A percentile compares a stretch with the other conserved stretches of the same genome.
Conservation (phyloP, 2,113 vertebrate genomes). For the Lycaon pictus region DNA sequence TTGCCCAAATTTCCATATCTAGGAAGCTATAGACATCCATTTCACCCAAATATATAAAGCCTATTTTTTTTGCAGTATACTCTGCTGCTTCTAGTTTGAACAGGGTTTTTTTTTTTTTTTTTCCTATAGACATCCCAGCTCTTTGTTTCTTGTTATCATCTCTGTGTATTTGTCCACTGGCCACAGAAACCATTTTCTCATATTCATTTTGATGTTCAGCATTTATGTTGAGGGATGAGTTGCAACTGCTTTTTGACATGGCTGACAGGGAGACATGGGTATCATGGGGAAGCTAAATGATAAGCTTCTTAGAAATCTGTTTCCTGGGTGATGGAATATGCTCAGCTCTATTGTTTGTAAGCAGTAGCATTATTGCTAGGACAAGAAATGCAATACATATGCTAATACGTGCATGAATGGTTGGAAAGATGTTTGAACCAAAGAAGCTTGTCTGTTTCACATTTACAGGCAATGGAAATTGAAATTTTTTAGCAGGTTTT, state of each 20-base stretch:
- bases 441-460: slow-evolving; percentile 62
- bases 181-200: neutral
- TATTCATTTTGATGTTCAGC: neutral
- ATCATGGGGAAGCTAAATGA: neutral
- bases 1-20: neutral
- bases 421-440: slow-evolving; percentile 31
- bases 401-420: slow-evolving; percentile 55
- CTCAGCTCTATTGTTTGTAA: slow-evolving; percentile 54
- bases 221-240: neutral
- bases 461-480: slow-evolving; percentile 38
- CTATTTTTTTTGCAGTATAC: neutral
- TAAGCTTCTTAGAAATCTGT: slow-evolving; percentile 47
- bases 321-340: slow-evolving; percentile 8
- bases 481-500: slow-evolving; percentile 33
- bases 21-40: neutral
- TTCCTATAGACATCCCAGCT: neutral
- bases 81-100: neutral
- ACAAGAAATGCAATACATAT: slow-evolving; percentile 65
- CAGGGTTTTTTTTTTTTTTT: neutral
- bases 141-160: neutral
- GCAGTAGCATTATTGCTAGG: neutral
- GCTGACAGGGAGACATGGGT: neutral
- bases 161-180: neutral
- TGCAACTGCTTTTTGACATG: neutral
- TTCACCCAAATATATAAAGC: neutral